Evolutionary conservation across 2,797 vertebrate genomes (phyloP).

Genomic region (Austrolebias charrua): DNA sequence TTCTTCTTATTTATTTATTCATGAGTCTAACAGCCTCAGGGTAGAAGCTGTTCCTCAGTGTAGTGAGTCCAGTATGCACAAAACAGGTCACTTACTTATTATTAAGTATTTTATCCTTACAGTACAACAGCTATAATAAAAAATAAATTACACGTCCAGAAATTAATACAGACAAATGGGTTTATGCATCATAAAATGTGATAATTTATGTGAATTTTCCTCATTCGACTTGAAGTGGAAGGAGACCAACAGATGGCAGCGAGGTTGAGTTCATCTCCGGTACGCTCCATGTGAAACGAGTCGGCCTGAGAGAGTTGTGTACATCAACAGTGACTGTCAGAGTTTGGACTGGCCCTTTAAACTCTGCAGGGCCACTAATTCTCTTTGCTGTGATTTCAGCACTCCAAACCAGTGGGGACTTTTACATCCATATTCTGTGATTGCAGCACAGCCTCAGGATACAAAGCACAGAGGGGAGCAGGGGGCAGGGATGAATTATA

Average conservation of each 20-base stretch:
- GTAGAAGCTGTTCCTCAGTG: no score
- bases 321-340: slow-evolving; percentile 23
- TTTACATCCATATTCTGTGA: slow-evolving; percentile 56
- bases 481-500: slow-evolving; percentile 48
- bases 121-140: neutral
- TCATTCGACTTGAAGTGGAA: neutral
- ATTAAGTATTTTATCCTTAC: neutral
- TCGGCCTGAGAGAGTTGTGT: slow-evolving; percentile 29
- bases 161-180: neutral
- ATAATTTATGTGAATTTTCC: slow-evolving; percentile 6
- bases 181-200: slow-evolving; percentile 3
- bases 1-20: no score
- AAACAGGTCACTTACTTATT: neutral
- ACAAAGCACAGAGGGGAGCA: slow-evolving; percentile 34
- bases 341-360: slow-evolving; percentile 48
- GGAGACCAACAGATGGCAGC: slow-evolving; percentile 47
- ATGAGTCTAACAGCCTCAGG: no score
- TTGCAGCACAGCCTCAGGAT: slow-evolving; percentile 51
- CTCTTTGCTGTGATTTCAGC: slow-evolving; percentile 52
- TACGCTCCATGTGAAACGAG: slow-evolving; percentile 17
- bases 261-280: slow-evolving; percentile 5
- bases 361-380: slow-evolving; percentile 51
- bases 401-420: slow-evolving; percentile 43
- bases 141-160: neutral
- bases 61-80: no score